Evolutionary conservation across 2,113 vertebrate species (phyloP).

Genomic region (Melanotaenia duboulayi): DNA sequence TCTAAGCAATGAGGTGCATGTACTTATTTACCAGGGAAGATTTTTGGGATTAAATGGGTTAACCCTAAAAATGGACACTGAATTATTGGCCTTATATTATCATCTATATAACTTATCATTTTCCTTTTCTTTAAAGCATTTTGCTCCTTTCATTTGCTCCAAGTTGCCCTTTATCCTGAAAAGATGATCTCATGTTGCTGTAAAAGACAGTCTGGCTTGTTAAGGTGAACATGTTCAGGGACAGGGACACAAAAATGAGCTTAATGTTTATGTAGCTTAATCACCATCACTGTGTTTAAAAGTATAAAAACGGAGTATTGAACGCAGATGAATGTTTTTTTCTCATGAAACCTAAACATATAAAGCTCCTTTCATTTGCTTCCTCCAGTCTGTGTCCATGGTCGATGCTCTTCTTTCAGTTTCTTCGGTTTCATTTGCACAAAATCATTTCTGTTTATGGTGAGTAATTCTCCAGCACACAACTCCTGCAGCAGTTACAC

Average conservation of each 20-base stretch:
- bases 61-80: too few species aligned
- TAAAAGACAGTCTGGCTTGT: too few species aligned
- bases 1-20: too few species aligned
- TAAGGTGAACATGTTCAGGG: too few species aligned
- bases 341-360: background rate
- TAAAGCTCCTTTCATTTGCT: slow-evolving; percentile 30
- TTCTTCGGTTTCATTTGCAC: slow-evolving; percentile 30
- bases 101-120: too few species aligned
- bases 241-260: background rate
- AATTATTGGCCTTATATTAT: too few species aligned
- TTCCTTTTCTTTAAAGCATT: too few species aligned
- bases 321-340: background rate
- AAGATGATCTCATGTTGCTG: background rate
- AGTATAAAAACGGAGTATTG: slow-evolving; percentile 10
- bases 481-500: slow-evolving; percentile 7
- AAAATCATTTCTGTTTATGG: slow-evolving; percentile 24
- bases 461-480: slow-evolving; percentile 15
- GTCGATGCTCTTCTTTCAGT: slow-evolving; percentile 8
- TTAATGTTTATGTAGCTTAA: background rate
- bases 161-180: background rate
- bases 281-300: background rate
- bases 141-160: background rate
- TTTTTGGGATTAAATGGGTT: too few species aligned
- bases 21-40: too few species aligned
- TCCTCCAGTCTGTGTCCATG: slow-evolving; percentile 11